Evolutionary conservation across 2,113 vertebrate species (phyloP).

Genomic region (Gavialis gangeticus): DNA sequence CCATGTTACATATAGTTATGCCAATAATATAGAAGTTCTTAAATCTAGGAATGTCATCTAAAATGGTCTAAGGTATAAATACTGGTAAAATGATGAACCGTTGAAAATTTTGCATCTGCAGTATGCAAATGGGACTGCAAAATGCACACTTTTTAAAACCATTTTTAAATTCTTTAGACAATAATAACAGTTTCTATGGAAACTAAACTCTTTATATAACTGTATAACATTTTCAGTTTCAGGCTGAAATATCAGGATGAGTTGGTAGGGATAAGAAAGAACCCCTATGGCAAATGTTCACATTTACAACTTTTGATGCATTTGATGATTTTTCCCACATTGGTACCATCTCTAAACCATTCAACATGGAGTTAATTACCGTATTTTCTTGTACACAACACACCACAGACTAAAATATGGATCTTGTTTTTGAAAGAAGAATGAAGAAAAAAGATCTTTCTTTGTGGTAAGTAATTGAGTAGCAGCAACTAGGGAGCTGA

Average conservation of each 20-base stretch:
- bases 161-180: conserved; percentile 57
- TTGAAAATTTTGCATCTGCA: background rate
- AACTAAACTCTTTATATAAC: conserved; percentile 79
- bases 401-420: too few species aligned
- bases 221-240: conserved; percentile 54
- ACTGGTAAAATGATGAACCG: background rate
- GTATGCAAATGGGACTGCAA: background rate
- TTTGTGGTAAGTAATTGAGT: too few species aligned
- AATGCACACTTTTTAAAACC: conserved; percentile 18
- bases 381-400: too few species aligned
- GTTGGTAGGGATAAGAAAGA: conserved; percentile 54
- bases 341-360: conserved; percentile 12
- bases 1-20: background rate
- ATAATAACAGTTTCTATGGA: conserved; percentile 84
- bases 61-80: background rate
- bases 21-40: background rate
- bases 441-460: too few species aligned
- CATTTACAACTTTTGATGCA: conserved; percentile 54
- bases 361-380: conserved; percentile 37
- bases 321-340: conserved; percentile 48
- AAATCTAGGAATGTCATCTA: background rate
- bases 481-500: too few species aligned
- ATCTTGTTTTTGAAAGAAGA: too few species aligned
- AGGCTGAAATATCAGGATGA: conserved; percentile 64
- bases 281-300: conserved; percentile 58